Evolutionary conservation across 2,113 vertebrate species (phyloP), one percentile per base, ranked within the genome.

Genomic region (Otocyon megalotis): DNA sequence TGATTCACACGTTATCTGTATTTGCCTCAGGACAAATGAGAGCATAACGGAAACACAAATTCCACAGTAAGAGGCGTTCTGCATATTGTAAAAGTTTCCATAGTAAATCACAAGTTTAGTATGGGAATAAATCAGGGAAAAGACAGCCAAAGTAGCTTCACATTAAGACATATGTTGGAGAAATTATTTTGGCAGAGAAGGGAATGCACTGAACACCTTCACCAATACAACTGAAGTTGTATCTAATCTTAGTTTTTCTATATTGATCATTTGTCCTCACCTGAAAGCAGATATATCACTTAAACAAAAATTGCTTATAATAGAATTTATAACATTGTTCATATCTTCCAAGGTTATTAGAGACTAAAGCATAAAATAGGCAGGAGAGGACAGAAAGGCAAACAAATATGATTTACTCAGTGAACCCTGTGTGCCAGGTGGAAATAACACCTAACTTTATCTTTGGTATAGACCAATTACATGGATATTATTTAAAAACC

Each of bases 11-110:
- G 22, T 43, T 74, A 28, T 90, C 43, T 96, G 12, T 88, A 62
- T 93, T 88, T 82, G 5, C 32, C 37, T 79, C 53, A 74, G 82
- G 43, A 93, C 53, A 89, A 95, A 93, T 94, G 71, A 93, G 24
- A 80, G n/a, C 28, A 26, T 32, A 56, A 84, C 3, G 28, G 74
- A 86, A 90, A 82, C 3, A 63, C 9, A 56, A 86, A 24, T 63
- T 82, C 43, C 58, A 79, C 88, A 63, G 4, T 71, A 81, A 95
- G 30, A 81, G 12, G 69, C 22, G 77, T 58, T 88, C 67, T 67
- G 9, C 14, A 32, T 72, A 24, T n/a, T 86, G 1, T 82, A 77
- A 32, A 97, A 82, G 50, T 65, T 88, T 37, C 24, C 28, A 0
- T 43, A 94, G n/a, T 90, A 35, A 92, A 43, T 65, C 81, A 60